Evolutionary conservation across 2,113 vertebrate genomes (phyloP).

Genomic region (Myiopsitta monachus): DNA sequence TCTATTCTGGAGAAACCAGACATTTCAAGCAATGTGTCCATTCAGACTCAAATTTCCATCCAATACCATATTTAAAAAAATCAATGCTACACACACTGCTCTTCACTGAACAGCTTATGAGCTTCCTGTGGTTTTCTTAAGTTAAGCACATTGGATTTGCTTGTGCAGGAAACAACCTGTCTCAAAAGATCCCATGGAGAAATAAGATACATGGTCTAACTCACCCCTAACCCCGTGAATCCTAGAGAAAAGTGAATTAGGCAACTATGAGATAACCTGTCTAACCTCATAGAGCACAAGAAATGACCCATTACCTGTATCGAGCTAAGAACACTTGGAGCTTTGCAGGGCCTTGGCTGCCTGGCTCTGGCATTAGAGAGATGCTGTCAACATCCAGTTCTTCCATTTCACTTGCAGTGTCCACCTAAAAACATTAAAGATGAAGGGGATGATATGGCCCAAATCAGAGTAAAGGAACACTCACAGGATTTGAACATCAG

Average conservation of each 20-base stretch:
- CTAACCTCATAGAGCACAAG: neutral
- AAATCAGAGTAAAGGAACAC: neutral
- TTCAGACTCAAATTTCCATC: neutral
- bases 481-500: neutral
- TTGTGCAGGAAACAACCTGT: neutral
- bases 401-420: slow-evolving; percentile 97
- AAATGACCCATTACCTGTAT: slow-evolving; percentile 82
- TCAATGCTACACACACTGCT: neutral
- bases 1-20: neutral
- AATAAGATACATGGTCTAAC: neutral
- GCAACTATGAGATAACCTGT: neutral
- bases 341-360: slow-evolving; percentile 80
- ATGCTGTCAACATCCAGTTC: slow-evolving; percentile 90
- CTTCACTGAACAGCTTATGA: neutral
- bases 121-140: neutral
- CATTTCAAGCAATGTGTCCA: neutral
- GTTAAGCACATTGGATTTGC: neutral
- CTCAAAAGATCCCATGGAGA: neutral
- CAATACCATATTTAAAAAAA: neutral
- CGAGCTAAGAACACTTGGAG: slow-evolving; percentile 95
- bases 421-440: slow-evolving; percentile 78
- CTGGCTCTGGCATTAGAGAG: slow-evolving; percentile 81
- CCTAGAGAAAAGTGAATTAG: neutral
- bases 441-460: neutral
- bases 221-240: neutral